These are phyloP conservation scores for Ictidomys tridecemlineatus DNA, from an alignment of 2,113 vertebrate genomes.

Conservation along the genomic window DNA sequence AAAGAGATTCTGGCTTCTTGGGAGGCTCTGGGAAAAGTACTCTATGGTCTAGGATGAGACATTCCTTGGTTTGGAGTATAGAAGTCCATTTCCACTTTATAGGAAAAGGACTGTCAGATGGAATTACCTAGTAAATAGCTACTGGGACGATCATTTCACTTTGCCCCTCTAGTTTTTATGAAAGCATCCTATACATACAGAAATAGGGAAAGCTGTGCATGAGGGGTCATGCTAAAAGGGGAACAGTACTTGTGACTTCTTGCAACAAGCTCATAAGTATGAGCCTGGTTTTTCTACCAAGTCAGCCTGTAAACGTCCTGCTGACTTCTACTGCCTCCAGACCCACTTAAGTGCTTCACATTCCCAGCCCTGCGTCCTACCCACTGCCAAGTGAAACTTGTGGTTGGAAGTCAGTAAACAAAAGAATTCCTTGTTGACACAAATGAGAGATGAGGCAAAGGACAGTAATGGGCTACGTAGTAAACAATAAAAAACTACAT, in stretches of 20 bases:
- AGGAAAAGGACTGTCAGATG: background rate
- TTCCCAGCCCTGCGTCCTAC: background rate
- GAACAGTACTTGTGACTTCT: background rate
- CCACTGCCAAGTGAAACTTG: background rate
- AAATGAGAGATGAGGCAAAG: conserved; percentile 5
- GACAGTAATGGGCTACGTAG: conserved; percentile 26
- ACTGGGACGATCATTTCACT: background rate
- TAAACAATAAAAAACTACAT: conserved; percentile 68
- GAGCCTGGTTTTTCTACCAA: conserved; percentile 11
- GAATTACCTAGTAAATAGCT: background rate
- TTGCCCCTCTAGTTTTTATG: background rate
- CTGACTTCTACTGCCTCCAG: background rate
- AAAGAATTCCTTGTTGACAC: conserved; percentile 60
- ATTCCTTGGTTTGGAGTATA: background rate
- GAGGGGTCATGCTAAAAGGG: background rate
- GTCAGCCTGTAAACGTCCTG: background rate
- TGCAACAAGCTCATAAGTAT: conserved; percentile 23
- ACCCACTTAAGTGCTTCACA: conserved; percentile 44
- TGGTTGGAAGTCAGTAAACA: conserved; percentile 1
- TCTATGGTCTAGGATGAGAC: background rate
- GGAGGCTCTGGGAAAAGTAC: conserved; percentile 3
- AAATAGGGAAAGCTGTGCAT: background rate
- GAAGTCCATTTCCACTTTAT: background rate
- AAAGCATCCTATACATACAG: background rate
- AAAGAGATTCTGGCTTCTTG: background rate